phyloP scores from a whole-genome alignment of 2,113 vertebrate species.

The Callionymus lyra region DNA sequence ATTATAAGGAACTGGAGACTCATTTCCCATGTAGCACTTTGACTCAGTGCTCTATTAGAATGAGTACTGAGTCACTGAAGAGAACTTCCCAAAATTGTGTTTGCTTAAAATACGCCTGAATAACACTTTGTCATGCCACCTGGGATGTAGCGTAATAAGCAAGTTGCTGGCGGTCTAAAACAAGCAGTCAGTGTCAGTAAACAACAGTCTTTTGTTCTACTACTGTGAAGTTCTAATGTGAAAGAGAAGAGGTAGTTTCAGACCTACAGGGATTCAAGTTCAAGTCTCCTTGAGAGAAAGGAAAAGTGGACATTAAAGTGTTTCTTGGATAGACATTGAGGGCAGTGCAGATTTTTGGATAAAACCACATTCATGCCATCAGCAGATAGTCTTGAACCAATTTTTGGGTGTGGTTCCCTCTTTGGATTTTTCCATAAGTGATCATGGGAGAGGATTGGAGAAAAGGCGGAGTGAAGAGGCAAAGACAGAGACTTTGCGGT shows the following conservation, averaged over 20 bases:
- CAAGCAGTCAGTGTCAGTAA: constrained; percentile 35
- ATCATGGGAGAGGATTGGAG: constrained; percentile 25
- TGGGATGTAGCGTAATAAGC: constrained; percentile 22
- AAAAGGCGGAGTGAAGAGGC: constrained; percentile 28
- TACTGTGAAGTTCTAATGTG: constrained; percentile 15
- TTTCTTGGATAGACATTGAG: no score
- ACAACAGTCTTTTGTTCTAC: constrained; percentile 41
- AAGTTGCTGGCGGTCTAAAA: no score
- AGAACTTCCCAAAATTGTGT: no score
- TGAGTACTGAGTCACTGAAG: no score
- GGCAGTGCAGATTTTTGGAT: no score
- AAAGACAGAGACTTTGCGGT: constrained; percentile 60
- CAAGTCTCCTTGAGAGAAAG: no score
- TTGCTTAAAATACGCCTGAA: constrained; percentile 45
- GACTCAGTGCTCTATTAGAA: neutral
- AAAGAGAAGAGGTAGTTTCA: constrained; percentile 17
- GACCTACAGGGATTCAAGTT: no score
- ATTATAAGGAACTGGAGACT: no score
- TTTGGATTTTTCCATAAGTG: constrained; percentile 48
- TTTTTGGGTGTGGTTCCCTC: constrained; percentile 51
- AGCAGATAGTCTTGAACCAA: constrained; percentile 23
- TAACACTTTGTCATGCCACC: constrained; percentile 39
- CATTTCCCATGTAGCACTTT: no score
- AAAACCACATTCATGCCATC: constrained; percentile 1
- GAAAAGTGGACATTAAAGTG: no score